A percentile compares a stretch with the other conserved stretches of the same genome.
These are phyloP conservation scores for Acanthurus leucopareius DNA, from an alignment of 2,797 vertebrate genomes.

Conservation along the genomic window DNA sequence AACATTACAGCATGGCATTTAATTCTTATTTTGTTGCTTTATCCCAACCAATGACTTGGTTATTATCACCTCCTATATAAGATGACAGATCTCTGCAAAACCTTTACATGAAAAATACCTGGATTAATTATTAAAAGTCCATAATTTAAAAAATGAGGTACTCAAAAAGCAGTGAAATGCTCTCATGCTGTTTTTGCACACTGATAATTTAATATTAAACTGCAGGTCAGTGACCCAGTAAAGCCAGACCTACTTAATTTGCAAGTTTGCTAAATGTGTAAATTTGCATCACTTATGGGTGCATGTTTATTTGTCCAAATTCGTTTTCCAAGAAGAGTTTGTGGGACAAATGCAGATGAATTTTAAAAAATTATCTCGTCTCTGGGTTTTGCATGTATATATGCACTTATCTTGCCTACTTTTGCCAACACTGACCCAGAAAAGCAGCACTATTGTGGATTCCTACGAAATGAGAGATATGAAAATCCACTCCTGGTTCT, in stretches of 20 bases:
- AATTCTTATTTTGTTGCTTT: slow-evolving; percentile 1
- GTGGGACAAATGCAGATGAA: background rate
- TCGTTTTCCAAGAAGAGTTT: background rate
- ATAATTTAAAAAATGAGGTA: background rate
- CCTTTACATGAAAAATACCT: background rate
- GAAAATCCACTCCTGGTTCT: slow-evolving; percentile 48
- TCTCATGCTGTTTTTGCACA: background rate
- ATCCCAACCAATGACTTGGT: background rate
- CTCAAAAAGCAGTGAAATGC: background rate
- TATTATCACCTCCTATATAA: background rate
- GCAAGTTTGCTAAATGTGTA: slow-evolving; percentile 11
- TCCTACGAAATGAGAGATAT: slow-evolving; percentile 46
- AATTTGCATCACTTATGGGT: background rate
- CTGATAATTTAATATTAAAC: slow-evolving; percentile 3
- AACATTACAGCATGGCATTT: background rate
- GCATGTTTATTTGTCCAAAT: background rate
- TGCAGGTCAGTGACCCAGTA: slow-evolving; percentile 29
- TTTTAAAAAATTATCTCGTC: background rate
- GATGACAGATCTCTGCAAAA: background rate
- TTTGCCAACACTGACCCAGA: slow-evolving; percentile 44
- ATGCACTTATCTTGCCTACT: background rate
- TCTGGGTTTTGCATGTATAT: background rate
- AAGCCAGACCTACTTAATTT: slow-evolving; percentile 20
- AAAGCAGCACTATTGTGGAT: slow-evolving; percentile 40
- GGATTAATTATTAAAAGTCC: background rate